A percentile compares a stretch with the other conserved stretches of the same genome.
These are phyloP conservation scores for Microplitis deprimator DNA, from an alignment of 2,888 invertebrate species.

Conservation along the genomic window DNA sequence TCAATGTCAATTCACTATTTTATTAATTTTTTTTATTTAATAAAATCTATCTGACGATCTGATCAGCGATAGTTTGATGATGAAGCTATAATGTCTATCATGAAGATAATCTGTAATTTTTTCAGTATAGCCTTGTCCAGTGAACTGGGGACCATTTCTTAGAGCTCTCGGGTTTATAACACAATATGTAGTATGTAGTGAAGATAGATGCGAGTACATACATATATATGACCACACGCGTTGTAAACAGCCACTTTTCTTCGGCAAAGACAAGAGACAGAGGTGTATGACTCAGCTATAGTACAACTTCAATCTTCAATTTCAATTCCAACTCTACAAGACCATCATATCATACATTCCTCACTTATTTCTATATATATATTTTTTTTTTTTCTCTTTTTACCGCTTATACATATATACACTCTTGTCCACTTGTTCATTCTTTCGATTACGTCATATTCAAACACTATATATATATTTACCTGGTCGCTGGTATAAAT, in stretches of 20 bases:
- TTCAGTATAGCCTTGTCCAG: too few relatives aligned
- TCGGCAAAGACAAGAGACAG: constrained; percentile 28
- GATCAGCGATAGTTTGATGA: constrained; percentile 16
- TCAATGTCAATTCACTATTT: neutral
- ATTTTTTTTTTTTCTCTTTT: neutral
- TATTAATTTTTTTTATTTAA: neutral
- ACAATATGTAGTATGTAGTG: neutral
- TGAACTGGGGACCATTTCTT: too few relatives aligned
- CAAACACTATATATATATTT: neutral
- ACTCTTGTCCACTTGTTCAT: constrained; percentile 9
- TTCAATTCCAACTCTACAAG: neutral
- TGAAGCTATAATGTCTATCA: neutral
- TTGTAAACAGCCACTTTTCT: constrained; percentile 14
- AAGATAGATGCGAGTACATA: constrained; percentile 12
- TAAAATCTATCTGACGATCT: constrained; percentile 26
- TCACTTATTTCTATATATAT: constrained; percentile 15
- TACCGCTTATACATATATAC: constrained; percentile 2
- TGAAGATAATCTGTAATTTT: constrained; percentile 27
- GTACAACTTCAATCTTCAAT: constrained; percentile 19
- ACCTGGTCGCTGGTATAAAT: neutral
- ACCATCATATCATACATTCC: constrained; percentile 7
- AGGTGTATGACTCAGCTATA: constrained; percentile 36
- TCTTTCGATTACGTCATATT: constrained; percentile 1
- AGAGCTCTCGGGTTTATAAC: too few relatives aligned
- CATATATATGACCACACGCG: constrained; percentile 36